These are phyloP conservation scores for Phenganax marumi DNA, from an alignment of 92 coral and sea anemone species.

Conservation along the genomic window DNA sequence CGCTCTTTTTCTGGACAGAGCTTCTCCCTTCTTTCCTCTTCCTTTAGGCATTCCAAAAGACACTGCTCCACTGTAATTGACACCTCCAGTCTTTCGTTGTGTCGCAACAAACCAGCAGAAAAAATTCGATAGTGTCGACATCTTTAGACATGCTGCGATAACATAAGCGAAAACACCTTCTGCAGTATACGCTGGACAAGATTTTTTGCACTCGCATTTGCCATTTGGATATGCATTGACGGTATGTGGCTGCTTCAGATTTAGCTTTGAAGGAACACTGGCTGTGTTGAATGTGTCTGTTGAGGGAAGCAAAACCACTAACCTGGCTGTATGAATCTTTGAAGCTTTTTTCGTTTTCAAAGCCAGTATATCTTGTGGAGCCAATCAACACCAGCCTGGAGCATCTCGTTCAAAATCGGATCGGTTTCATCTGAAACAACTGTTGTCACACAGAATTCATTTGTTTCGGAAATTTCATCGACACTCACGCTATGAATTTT, in stretches of 20 bases:
- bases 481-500: slow-evolving; percentile 29
- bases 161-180: slow-evolving; percentile 44
- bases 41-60: too few species aligned
- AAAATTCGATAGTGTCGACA: slow-evolving; percentile 15
- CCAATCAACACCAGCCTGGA: slow-evolving; percentile 34
- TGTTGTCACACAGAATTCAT: slow-evolving; percentile 11
- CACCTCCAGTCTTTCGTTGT: slow-evolving; percentile 41
- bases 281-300: slow-evolving; percentile 26
- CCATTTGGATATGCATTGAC: slow-evolving; percentile 35
- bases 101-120: slow-evolving; percentile 45
- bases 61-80: slow-evolving; percentile 29
- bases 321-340: not conserved
- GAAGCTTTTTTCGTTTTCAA: not conserved
- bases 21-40: slow-evolving; percentile 43
- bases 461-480: slow-evolving; percentile 19
- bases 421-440: slow-evolving; percentile 13
- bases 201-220: too few species aligned
- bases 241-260: slow-evolving; percentile 46
- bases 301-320: not conserved
- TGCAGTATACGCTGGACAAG: slow-evolving; percentile 41
- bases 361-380: slow-evolving; percentile 44
- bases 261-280: slow-evolving; percentile 31
- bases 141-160: slow-evolving; percentile 37
- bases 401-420: slow-evolving; percentile 24
- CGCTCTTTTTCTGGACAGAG: too few species aligned